Base-by-base conservation (phyloP, 2,797 vertebrate genomes). In the Sylvilagus floridanus region DNA sequence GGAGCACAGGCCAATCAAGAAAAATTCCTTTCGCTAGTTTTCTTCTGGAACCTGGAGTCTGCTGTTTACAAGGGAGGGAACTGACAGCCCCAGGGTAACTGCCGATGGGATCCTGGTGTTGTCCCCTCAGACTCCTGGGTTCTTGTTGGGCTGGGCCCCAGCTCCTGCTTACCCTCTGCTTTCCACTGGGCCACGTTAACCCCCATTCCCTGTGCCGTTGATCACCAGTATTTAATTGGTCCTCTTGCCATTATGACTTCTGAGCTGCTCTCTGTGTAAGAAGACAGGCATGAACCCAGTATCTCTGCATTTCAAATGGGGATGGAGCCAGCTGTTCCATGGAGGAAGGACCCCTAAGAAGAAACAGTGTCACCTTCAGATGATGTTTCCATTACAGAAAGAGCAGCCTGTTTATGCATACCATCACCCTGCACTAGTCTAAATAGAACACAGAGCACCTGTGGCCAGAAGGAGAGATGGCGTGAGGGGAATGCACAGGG, bases 31-130 rank as follows among this genome's bases (percentile, higher is more conserved):
- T 14, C 16, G 2, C 3, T 12, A 1, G 32, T 28, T 32, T 90
- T 21, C 47, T 73, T 9, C 32, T 47, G 66, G 63, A 66, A 13
- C 37, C 9, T 1, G 14, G 10, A 21, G 60, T 0, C 4, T 12
- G 7, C 35, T n/a, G 2, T 30, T n/a, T 28, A 22, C n/a, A 22
- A n/a, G 28, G 0, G 2, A 19, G 21, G n/a, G 32, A 28, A 4
- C 13, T 21, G 13, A 37, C 35, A 10, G 66, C 17, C 62, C 28
- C 28, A 12, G 72, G 8, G 14, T n/a, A 52, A 7, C 16, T 4
- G 32, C 9, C 30, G 52, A 30, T 60, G 42, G 17, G 52, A 5
- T 14, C 3, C 13, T 47, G 14, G 47, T 7, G 37, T 54, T 9
- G 52, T 71, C 42, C 75, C 47, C 21, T 37, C 14, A 57, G 60